Conservation (phyloP, 2,797 vertebrate species). For the Enteromius anoplus region DNA sequence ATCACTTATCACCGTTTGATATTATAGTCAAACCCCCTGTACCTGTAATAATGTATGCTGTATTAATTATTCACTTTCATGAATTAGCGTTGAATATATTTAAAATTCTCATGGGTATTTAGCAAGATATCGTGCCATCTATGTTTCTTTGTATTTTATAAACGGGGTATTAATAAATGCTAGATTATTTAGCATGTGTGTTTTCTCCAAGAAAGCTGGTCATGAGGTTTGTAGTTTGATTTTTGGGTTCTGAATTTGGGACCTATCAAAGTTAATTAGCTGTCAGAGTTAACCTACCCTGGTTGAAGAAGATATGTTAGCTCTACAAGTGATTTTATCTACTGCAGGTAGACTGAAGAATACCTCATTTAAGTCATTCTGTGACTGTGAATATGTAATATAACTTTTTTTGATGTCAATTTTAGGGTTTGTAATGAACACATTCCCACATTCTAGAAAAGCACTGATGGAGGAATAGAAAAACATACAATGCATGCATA, state of each 20-base stretch:
- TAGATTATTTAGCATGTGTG: not conserved
- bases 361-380: not conserved
- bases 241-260: constrained; percentile 10
- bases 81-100: not conserved
- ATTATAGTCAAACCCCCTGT: not conserved
- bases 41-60: not conserved
- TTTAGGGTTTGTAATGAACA: not conserved
- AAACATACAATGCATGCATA: not conserved
- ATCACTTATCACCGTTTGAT: constrained; percentile 20
- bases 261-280: not conserved
- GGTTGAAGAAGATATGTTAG: constrained; percentile 5
- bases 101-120: not conserved
- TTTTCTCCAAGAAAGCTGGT: not conserved
- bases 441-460: not conserved
- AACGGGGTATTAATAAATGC: not conserved
- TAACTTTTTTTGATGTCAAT: not conserved
- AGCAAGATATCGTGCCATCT: not conserved
- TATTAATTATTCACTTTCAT: not conserved
- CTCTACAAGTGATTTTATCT: not conserved
- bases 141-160: not conserved
- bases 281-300: not conserved
- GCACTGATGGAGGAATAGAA: not conserved
- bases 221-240: not conserved
- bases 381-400: not conserved
- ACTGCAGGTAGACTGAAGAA: not conserved